Evolutionary conservation across 2,797 vertebrate species (phyloP).

Genomic region (Oryzias dopingdopingensis): DNA sequence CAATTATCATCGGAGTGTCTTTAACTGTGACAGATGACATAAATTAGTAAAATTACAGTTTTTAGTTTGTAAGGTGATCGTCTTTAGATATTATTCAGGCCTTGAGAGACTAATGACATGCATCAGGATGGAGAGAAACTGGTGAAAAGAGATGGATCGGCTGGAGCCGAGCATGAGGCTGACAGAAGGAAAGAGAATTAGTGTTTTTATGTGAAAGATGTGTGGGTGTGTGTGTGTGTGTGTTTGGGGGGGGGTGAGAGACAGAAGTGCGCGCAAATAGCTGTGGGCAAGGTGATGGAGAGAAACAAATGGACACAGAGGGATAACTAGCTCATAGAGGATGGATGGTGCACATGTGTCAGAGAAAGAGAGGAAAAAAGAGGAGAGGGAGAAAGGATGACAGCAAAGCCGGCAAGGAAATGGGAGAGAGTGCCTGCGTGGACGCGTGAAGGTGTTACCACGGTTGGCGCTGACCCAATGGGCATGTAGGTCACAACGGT

Average conservation of each 20-base stretch:
- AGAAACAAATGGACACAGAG: slow-evolving; percentile 62
- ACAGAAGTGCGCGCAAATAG: slow-evolving; percentile 62
- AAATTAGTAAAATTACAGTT: background rate
- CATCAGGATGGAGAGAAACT: slow-evolving; percentile 30
- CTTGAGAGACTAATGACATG: slow-evolving; percentile 23
- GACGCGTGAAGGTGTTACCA: slow-evolving; percentile 59
- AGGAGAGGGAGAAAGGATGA: slow-evolving; percentile 48
- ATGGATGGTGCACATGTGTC: slow-evolving; percentile 27
- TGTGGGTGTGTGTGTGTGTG: slow-evolving; percentile 31
- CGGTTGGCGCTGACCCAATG: slow-evolving; percentile 67
- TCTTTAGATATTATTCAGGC: slow-evolving; percentile 1
- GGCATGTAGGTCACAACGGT: slow-evolving; percentile 71
- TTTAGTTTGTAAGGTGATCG: background rate
- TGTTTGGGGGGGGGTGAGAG: slow-evolving; percentile 29
- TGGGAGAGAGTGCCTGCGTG: slow-evolving; percentile 26
- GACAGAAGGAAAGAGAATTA: slow-evolving; percentile 20
- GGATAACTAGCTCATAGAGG: slow-evolving; percentile 60
- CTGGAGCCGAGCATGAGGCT: slow-evolving; percentile 13
- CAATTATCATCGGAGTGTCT: background rate
- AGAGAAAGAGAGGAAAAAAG: slow-evolving; percentile 39
- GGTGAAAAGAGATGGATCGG: slow-evolving; percentile 14
- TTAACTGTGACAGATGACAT: background rate
- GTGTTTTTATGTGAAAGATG: slow-evolving; percentile 13
- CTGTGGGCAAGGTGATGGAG: slow-evolving; percentile 68
- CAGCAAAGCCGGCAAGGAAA: slow-evolving; percentile 46